These are phyloP conservation scores for Notospermus geniculatus DNA, from an alignment of 1,140 invertebrate species.

Conservation along the genomic window DNA sequence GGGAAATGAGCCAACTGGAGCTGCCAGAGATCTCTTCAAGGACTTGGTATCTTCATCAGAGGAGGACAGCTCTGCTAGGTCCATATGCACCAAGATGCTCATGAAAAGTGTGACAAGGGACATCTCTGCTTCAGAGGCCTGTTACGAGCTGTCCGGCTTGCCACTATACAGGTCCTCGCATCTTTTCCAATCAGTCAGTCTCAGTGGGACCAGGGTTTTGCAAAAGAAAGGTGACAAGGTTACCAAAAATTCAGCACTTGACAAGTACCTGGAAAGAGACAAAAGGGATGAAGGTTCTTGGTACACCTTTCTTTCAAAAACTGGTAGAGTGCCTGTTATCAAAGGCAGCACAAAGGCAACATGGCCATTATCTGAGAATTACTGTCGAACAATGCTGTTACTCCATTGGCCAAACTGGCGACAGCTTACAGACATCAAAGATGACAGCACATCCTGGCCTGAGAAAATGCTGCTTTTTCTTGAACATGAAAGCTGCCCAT, in stretches of 20 bases:
- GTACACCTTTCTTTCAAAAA: not conserved
- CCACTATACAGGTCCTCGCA: no score
- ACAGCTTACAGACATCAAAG: not conserved
- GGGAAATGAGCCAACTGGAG: slow-evolving; percentile 5
- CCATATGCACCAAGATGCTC: not conserved
- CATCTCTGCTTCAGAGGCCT: not conserved
- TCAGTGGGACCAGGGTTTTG: not conserved
- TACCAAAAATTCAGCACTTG: not conserved
- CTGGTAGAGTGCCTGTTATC: not conserved
- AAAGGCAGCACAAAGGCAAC: not conserved
- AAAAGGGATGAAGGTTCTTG: not conserved
- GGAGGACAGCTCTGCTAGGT: not conserved
- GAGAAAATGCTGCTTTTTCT: slow-evolving; percentile 10
- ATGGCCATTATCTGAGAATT: not conserved
- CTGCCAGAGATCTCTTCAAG: not conserved
- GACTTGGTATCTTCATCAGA: not conserved
- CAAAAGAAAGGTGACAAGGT: not conserved
- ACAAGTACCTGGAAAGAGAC: not conserved
- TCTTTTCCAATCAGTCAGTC: not conserved
- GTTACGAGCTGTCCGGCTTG: not conserved
- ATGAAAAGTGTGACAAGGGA: slow-evolving; percentile 2
- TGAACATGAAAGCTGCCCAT: not conserved
- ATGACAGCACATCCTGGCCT: slow-evolving; percentile 3
- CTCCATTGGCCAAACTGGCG: slow-evolving; percentile 8
- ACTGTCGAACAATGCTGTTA: slow-evolving; percentile 5